A percentile compares a stretch with the other conserved stretches of the same genome.
Evolutionary conservation across 2,888 invertebrate species (phyloP).

Genomic region (Cephonodes hylas): DNA sequence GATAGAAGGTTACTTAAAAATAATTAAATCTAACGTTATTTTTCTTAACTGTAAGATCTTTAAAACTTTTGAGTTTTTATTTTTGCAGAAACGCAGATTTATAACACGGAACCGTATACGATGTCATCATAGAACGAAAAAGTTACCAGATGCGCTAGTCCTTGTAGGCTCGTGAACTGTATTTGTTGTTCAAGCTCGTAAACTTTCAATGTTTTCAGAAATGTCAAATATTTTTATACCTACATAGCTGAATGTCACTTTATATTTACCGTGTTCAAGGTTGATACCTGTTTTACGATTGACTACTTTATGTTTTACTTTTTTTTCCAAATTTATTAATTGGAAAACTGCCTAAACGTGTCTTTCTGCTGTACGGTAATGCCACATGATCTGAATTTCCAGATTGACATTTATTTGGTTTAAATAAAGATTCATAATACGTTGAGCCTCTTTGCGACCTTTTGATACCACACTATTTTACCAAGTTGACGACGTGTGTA

Average conservation of each 20-base stretch:
- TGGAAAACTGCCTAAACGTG: background rate
- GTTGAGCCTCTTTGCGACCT: background rate
- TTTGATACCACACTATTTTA: background rate
- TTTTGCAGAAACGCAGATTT: background rate
- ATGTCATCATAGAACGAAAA: background rate
- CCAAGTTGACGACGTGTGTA: too few species aligned
- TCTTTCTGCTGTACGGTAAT: background rate
- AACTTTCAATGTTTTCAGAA: conserved; percentile 33
- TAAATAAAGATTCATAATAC: background rate
- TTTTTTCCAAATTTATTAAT: conserved; percentile 2
- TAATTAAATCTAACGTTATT: too few species aligned
- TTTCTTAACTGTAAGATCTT: background rate
- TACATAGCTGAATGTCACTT: conserved; percentile 8
- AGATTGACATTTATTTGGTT: background rate
- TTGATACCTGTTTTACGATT: background rate
- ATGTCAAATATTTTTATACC: conserved; percentile 34
- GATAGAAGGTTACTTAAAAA: too few species aligned
- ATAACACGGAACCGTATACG: background rate
- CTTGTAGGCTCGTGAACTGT: background rate
- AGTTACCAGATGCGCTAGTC: background rate
- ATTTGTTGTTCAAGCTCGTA: conserved; percentile 18
- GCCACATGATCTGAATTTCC: background rate
- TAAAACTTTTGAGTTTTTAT: background rate
- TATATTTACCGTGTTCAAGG: conserved; percentile 5
- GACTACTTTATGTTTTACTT: background rate